Evolutionary conservation across 2,888 invertebrate genomes (phyloP), one percentile per base, ranked within the genome.

Genomic region (Lepidocyrtinus sp.): DNA sequence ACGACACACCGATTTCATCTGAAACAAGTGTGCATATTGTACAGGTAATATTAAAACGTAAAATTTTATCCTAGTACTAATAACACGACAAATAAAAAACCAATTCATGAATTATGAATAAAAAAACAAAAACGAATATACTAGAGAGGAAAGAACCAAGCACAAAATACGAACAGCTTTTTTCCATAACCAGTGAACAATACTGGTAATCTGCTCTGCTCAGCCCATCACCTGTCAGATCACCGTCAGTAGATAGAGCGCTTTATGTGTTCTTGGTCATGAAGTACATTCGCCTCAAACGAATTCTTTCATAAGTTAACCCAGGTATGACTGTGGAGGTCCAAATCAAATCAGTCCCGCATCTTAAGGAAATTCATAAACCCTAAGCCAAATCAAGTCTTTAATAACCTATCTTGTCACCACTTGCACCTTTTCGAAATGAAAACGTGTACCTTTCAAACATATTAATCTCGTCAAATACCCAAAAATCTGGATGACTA

Each of bases 71-170:
- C 50, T 17, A 50, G 50, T 12, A 50, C 50, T 50, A 50, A 50
- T 12, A 50, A 50, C 50, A 50, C 50, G 50, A 50, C 50, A 50
- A 50, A 50, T 50, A 50, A 50, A 50, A 50, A 50, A 50, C 50
- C 50, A 50, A 50, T 50, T 50, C 50, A 50, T 50, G 50, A 50
- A 50, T 50, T 12, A 50, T 50, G 50, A 50, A 50, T 50, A 50
- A 7, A 50, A 36, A 50, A 50, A 50, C 17, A 50, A 2, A 50
- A 12, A 12, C 12, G 2, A 50, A 7, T 17, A n/a, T n/a, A n/a
- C n/a, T n/a, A n/a, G 50, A 50, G 50, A 50, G 17, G 5, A 50
- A 36, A 50, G 15, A 50, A 2, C 5, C 50, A 50, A 17, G 1
- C 15, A 50, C 36, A 36, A 36, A 7, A 36, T 36, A 36, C 12